These are phyloP conservation scores for Galago senegalensis DNA, from an alignment of 2,797 vertebrate genomes.

Conservation along the genomic window DNA sequence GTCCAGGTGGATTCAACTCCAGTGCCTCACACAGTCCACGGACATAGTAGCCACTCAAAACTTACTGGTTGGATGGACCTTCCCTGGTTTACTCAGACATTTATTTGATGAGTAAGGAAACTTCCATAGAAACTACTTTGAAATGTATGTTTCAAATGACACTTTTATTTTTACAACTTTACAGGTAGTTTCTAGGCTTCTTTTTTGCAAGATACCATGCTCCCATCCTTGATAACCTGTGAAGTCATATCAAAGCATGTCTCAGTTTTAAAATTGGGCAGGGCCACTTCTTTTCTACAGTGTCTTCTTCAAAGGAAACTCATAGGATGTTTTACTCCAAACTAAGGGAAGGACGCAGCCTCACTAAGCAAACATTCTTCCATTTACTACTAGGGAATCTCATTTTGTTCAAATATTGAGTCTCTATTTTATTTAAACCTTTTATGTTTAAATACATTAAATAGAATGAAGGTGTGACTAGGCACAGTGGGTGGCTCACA, in stretches of 20 bases:
- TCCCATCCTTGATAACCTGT: constrained; percentile 41
- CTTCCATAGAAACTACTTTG: constrained; percentile 38
- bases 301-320: not conserved
- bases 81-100: not conserved
- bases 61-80: not conserved
- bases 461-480: constrained; percentile 25
- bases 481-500: not conserved
- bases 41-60: not conserved
- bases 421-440: constrained; percentile 46
- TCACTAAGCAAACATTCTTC: constrained; percentile 32
- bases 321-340: constrained; percentile 22
- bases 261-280: constrained; percentile 47
- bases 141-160: constrained; percentile 61
- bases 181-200: constrained; percentile 16
- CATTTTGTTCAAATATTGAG: constrained; percentile 39
- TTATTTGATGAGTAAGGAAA: constrained; percentile 14
- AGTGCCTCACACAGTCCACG: not conserved
- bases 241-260: constrained; percentile 41
- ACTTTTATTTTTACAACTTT: constrained; percentile 60
- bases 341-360: constrained; percentile 9
- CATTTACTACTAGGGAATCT: constrained; percentile 15
- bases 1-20: not conserved
- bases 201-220: constrained; percentile 36
- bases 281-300: constrained; percentile 12
- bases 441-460: constrained; percentile 57